Percentiles rank a stretch among this genome's conserved stretches.
phyloP scores from a whole-genome alignment of 2,888 invertebrate genomes.

The Patella ulyssiponensis region DNA sequence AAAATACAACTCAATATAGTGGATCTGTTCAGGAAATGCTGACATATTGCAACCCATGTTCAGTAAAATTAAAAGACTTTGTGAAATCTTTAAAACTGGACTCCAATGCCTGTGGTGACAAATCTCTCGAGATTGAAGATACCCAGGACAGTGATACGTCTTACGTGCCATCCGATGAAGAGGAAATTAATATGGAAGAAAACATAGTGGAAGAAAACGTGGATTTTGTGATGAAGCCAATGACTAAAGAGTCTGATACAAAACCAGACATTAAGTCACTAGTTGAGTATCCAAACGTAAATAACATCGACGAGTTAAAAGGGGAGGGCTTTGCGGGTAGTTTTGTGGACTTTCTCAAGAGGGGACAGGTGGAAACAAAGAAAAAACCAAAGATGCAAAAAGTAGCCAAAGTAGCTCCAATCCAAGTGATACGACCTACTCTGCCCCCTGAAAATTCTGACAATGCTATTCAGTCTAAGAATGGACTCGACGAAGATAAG shows the following conservation, averaged over 20 bases:
- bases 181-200: not conserved
- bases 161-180: not conserved
- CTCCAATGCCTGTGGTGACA: not conserved
- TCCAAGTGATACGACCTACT: not conserved
- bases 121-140: not conserved
- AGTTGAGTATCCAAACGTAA: not conserved
- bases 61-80: conserved; percentile 18
- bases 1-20: not conserved
- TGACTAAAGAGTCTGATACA: not conserved
- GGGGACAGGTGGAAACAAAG: conserved; percentile 13
- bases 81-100: not conserved
- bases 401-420: not conserved
- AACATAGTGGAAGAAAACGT: not conserved
- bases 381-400: conserved; percentile 1
- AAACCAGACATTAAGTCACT: too few relatives aligned
- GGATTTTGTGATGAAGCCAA: not conserved
- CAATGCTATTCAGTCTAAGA: not conserved
- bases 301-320: conserved; percentile 9
- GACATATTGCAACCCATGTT: conserved; percentile 18
- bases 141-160: not conserved
- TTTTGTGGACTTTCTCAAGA: conserved; percentile 34
- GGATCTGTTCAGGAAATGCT: conserved; percentile 8
- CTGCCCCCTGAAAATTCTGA: not conserved
- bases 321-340: conserved; percentile 33
- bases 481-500: not conserved